Evolutionary conservation across 2,113 vertebrate genomes (phyloP).

Genomic region (Sarotherodon lohbergeri): DNA sequence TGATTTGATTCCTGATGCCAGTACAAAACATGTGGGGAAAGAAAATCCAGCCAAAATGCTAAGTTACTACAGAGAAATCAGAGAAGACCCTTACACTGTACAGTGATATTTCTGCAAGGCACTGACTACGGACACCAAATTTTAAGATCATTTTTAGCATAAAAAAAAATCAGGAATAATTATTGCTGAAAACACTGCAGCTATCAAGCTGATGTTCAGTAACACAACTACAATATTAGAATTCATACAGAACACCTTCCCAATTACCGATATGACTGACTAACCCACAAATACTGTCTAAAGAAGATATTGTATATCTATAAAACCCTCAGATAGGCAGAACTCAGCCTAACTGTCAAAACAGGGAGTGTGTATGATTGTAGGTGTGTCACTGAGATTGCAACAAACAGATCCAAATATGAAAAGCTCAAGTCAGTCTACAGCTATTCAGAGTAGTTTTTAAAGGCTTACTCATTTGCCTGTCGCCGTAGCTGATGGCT

Average conservation of each 20-base stretch:
- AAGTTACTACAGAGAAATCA: not conserved
- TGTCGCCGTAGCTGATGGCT: slow-evolving; percentile 98
- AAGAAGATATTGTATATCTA: not conserved
- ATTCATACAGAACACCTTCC: not conserved
- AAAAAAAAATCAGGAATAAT: not conserved
- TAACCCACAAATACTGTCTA: not conserved
- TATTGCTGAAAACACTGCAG: not conserved
- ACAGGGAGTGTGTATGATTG: not conserved
- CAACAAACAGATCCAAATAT: not conserved
- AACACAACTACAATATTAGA: not conserved
- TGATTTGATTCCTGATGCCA: not conserved
- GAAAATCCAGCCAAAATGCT: not conserved
- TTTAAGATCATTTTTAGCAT: not conserved
- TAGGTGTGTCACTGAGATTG: not conserved
- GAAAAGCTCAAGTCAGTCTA: not conserved
- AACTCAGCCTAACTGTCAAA: not conserved
- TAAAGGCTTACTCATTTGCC: slow-evolving; percentile 92
- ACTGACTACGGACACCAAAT: no score
- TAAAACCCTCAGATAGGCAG: not conserved
- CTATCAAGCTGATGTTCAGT: not conserved
- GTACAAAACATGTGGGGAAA: not conserved
- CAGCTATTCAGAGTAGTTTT: not conserved
- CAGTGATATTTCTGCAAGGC: not conserved
- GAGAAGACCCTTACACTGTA: not conserved
- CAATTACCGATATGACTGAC: not conserved